Percentiles rank a stretch among this genome's conserved stretches.
Evolutionary conservation across 2,797 vertebrate species (phyloP).

Genomic region (Phalloptychus januarius): DNA sequence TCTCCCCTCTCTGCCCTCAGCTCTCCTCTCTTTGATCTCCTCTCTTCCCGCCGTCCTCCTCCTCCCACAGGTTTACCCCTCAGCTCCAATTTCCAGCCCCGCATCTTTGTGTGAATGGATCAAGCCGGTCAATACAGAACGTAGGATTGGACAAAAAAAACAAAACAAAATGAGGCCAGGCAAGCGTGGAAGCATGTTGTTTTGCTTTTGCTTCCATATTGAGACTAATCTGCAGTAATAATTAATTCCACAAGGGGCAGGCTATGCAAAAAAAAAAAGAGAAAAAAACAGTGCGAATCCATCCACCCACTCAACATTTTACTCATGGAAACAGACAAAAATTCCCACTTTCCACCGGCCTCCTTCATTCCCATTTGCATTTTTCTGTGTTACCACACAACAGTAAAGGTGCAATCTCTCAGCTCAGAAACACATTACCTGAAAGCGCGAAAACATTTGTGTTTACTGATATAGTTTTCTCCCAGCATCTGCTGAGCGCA

Average conservation of each 20-base stretch:
- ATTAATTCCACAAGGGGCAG: slow-evolving; percentile 50
- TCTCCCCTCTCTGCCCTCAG: slow-evolving; percentile 29
- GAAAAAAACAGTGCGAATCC: slow-evolving; percentile 14
- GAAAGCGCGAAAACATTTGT: slow-evolving; percentile 38
- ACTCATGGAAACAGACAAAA: slow-evolving; percentile 37
- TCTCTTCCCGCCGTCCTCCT: slow-evolving; percentile 20
- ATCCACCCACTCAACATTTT: slow-evolving; percentile 35
- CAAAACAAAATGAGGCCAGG: background rate
- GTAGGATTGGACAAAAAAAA: slow-evolving; percentile 38
- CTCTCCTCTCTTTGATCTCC: slow-evolving; percentile 17
- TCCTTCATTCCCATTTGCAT: background rate
- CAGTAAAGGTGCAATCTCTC: slow-evolving; percentile 24
- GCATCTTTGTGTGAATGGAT: slow-evolving; percentile 29
- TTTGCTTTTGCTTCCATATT: background rate
- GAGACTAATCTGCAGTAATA: slow-evolving; percentile 24
- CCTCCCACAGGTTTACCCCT: slow-evolving; percentile 14
- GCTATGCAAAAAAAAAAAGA: background rate
- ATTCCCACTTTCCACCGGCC: slow-evolving; percentile 2
- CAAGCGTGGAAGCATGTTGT: slow-evolving; percentile 28
- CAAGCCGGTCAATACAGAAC: slow-evolving; percentile 32
- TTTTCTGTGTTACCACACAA: slow-evolving; percentile 13
- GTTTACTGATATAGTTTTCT: slow-evolving; percentile 31
- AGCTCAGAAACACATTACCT: slow-evolving; percentile 49
- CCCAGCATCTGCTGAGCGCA: slow-evolving; percentile 47
- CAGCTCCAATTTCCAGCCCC: slow-evolving; percentile 15